A percentile compares a stretch with the other conserved stretches of the same genome.
Evolutionary conservation across 2,113 vertebrate species (phyloP).

Genomic region (Gobius niger): DNA sequence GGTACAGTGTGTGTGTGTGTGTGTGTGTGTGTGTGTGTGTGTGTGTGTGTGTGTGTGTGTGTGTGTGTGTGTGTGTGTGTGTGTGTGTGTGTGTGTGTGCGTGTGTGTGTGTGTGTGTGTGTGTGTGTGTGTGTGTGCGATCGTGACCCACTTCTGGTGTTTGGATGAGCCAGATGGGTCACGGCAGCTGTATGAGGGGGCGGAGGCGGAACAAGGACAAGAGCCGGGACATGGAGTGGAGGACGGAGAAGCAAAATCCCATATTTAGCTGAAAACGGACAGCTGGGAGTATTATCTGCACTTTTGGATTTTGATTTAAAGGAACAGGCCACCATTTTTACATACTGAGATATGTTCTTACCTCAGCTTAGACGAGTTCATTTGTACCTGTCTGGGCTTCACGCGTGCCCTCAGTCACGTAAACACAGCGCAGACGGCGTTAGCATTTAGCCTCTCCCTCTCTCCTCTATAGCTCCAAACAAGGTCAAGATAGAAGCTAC

Average conservation of each 20-base stretch:
- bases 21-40: background rate
- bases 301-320: no score
- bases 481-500: no score
- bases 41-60: slow-evolving; percentile 23
- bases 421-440: no score
- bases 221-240: slow-evolving; percentile 28
- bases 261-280: background rate
- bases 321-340: no score
- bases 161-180: slow-evolving; percentile 71
- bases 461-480: no score
- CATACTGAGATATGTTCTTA: no score
- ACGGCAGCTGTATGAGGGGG: slow-evolving; percentile 63
- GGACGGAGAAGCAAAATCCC: background rate
- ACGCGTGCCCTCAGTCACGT: no score
- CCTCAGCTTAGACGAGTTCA: no score
- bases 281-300: no score
- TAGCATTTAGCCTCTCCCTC: no score
- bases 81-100: background rate
- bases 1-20: slow-evolving; percentile 2
- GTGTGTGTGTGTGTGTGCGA: slow-evolving; percentile 51
- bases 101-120: slow-evolving; percentile 10
- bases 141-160: slow-evolving; percentile 77
- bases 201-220: slow-evolving; percentile 39
- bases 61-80: slow-evolving; percentile 25
- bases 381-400: no score